Conservation (phyloP, 2,888 invertebrate species). For the Bellardia pandia region DNA sequence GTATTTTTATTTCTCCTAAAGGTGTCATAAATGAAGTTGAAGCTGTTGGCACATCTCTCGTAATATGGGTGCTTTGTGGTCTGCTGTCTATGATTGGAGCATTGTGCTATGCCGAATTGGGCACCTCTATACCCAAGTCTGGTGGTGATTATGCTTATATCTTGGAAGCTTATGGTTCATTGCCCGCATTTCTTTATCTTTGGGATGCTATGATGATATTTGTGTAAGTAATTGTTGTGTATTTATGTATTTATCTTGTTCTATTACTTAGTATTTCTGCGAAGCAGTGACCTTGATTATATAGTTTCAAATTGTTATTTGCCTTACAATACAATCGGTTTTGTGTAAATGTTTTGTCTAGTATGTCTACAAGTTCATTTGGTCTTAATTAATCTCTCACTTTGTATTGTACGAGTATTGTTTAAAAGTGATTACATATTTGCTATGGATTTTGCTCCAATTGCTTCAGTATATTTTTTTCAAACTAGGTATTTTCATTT, state of each 20-base stretch:
- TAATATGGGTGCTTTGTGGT: slow-evolving; percentile 95
- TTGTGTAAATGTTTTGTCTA: not conserved
- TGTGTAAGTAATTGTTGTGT: slow-evolving; percentile 89
- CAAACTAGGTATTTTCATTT: slow-evolving; percentile 22
- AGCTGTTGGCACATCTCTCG: slow-evolving; percentile 93
- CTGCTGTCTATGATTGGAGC: slow-evolving; percentile 96
- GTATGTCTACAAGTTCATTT: slow-evolving; percentile 43
- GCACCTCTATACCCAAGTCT: slow-evolving; percentile 91
- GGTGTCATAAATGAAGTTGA: slow-evolving; percentile 96
- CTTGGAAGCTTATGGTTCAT: slow-evolving; percentile 93
- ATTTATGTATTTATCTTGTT: not conserved
- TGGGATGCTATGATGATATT: slow-evolving; percentile 99
- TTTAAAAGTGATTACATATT: not conserved
- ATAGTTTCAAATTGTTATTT: slow-evolving; percentile 16
- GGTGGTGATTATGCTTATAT: slow-evolving; percentile 99
- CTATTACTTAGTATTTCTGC: not conserved
- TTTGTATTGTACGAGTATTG: not conserved
- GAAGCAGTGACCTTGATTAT: slow-evolving; percentile 42
- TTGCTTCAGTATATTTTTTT: not conserved
- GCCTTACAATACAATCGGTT: not conserved
- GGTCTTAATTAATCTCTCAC: slow-evolving; percentile 48
- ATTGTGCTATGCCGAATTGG: slow-evolving; percentile 98
- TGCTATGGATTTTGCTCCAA: slow-evolving; percentile 11
- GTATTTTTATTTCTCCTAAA: slow-evolving; percentile 97
- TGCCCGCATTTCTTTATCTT: slow-evolving; percentile 96